Evolutionary conservation across 2,888 invertebrate species (phyloP).

Genomic region (Netelia melanura): DNA sequence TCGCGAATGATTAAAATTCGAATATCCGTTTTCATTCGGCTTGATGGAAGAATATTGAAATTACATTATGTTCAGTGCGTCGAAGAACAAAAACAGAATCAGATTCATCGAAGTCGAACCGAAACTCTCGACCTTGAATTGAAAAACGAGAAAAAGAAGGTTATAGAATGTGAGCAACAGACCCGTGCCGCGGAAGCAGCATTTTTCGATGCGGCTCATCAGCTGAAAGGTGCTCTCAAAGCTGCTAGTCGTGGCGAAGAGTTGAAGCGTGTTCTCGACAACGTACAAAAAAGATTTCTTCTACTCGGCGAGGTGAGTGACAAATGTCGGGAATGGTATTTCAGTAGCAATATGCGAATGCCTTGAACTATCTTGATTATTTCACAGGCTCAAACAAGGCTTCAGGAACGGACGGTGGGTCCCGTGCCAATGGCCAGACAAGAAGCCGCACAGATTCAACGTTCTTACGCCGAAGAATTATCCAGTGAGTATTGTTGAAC

Average conservation of each 20-base stretch:
- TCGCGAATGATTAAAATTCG: not conserved
- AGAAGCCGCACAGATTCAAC: conserved; percentile 80
- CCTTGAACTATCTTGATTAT: conserved; percentile 1
- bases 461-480: conserved; percentile 82
- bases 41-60: no score
- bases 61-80: conserved; percentile 84
- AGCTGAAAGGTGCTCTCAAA: conserved; percentile 83
- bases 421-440: conserved; percentile 79
- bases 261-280: conserved; percentile 80
- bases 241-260: conserved; percentile 84
- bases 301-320: conserved; percentile 81
- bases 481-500: conserved; percentile 74
- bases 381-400: conserved; percentile 79
- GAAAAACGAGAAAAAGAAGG: conserved; percentile 84
- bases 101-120: conserved; percentile 85
- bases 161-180: conserved; percentile 77
- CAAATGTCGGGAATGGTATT: conserved; percentile 12
- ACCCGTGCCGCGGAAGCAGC: conserved; percentile 83
- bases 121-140: conserved; percentile 86
- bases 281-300: conserved; percentile 81
- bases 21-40: no score
- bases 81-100: conserved; percentile 86
- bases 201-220: conserved; percentile 84
- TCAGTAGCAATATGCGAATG: not conserved
- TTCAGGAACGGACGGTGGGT: conserved; percentile 79